Base-by-base conservation (phyloP, 2,888 invertebrate genomes). In the Omphaloscelis lunosa region DNA sequence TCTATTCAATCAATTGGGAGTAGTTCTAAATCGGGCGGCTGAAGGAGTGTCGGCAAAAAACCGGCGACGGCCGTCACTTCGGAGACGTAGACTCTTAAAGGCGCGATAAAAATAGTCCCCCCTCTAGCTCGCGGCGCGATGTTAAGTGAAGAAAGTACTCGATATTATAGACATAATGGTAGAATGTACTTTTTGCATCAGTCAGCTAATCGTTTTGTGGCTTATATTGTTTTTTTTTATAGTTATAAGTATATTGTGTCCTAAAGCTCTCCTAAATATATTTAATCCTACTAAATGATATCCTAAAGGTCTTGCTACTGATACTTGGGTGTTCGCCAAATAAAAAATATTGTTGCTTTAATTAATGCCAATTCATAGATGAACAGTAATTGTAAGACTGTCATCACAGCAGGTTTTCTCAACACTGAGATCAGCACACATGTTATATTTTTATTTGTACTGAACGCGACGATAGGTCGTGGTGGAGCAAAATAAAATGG, bases 51-150 rank as follows among this genome's bases (percentile, higher is more conserved):
- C 62, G 61, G 68, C 45, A 75, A 72, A 84, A 79, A 80, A 75
- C 73, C 56, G 67, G 34, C 29, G 68, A 8, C 62, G 58, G 74
- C 70, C 87, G 82, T 80, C 87, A 82, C 78, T 68, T 15, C 11
- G 77, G n/a, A 79, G 76, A 48, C 59, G 72, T 70, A 77, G 81
- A 86, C 87, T 89, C 88, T 88, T 82, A 88, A 87, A 83, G 83
- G 72, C 61, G 17, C 51, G 71, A 83, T 87, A 85, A 80, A 89
- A 87, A 89, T 89, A 85, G 71, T 72, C 58, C 23, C 23, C 23
- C 29, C 15, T 65, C 39, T 11, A 71, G 23, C 65, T 27, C 48
- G 62, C n/a, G 59, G 9, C 56, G 17, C 1, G 58, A 20, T 9
- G 34, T n/a, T n/a, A n/a, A n/a, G n/a, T n/a, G n/a, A 71, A 48